phyloP scores from a whole-genome alignment of 2,888 invertebrate species.

The Cheiracanthium punctorium region DNA sequence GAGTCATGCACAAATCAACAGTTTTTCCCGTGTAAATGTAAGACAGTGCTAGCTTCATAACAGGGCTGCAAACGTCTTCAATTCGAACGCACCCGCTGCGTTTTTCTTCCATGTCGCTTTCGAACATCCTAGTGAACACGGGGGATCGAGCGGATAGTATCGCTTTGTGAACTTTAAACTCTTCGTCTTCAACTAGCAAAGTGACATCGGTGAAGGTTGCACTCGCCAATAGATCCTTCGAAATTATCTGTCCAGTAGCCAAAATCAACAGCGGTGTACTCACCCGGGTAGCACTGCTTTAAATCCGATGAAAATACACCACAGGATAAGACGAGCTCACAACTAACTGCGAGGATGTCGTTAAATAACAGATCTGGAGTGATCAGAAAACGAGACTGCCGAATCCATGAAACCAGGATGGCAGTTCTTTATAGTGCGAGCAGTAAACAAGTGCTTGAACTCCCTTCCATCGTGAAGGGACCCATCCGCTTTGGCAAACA shows the following conservation, averaged over 20 bases:
- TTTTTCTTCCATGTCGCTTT: neutral
- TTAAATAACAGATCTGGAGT: neutral
- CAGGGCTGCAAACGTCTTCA: neutral
- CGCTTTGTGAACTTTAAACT: neutral
- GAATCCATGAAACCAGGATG: constrained; percentile 5
- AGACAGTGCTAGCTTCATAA: neutral
- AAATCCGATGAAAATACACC: neutral
- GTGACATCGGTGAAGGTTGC: neutral
- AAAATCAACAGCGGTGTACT: neutral
- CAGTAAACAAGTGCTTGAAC: constrained; percentile 1
- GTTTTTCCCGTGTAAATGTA: constrained; percentile 3
- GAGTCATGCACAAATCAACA: neutral
- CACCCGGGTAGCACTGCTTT: neutral
- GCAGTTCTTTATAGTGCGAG: neutral
- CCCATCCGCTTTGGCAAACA: constrained; percentile 1
- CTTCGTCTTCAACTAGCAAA: neutral
- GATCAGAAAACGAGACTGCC: neutral
- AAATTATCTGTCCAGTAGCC: neutral
- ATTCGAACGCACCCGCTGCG: neutral
- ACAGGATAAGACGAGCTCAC: neutral
- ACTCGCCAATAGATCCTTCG: neutral
- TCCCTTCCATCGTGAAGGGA: neutral
- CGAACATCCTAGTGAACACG: neutral
- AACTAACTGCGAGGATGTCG: neutral
- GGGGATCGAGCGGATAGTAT: constrained; percentile 1